Evolutionary conservation across 2,888 invertebrate genomes (phyloP), one percentile per base, ranked within the genome.

Genomic region (Crioceris asparagi): DNA sequence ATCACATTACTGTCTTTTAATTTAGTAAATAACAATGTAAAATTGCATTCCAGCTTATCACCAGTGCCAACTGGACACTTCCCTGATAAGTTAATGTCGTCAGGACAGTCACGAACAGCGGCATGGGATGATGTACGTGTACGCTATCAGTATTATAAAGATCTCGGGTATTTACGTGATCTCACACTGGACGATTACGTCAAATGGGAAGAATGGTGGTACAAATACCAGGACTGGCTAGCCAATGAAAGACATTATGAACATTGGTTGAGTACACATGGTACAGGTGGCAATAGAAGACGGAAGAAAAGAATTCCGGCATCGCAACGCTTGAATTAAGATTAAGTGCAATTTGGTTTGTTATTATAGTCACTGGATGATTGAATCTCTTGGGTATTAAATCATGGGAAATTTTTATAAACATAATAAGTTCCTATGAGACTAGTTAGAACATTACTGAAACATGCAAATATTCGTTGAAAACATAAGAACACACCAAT

Each of bases 141-240:
- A 3, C 74, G 90, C 39, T 87, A 85, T 59, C 84, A 86, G 55
- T 88, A 88, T 65, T 90, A 90, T 64, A 87, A 88, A 67, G 84
- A 85, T 59, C 72, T 86, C 35, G 88, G 88, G 1, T 88, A 86
- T 54, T 67, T 90, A 32, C 69, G 87, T 44, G 88, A 87, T 32
- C 68, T 84, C 16, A 72, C 77, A 0, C 68, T 84, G 18, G 76
- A 86, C 52, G 88, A 90, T 62, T 90, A 88, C 60, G 76, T 88
- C 43, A 88, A 88, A 62, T 90, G 90, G 88, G 90, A 90, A 64
- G 87, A 88, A 60, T 90, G 90, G 90, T 90, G 88, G 87, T 88
- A 88, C 67, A 81, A 83, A 53, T 90, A 90, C 61, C 86, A 88
- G 61, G 88, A 88, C 62, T 90, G 88, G 88, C 62, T 88, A 52